Evolutionary conservation across 2,888 invertebrate species (phyloP).

Genomic region (Eupelmus urozonus): DNA sequence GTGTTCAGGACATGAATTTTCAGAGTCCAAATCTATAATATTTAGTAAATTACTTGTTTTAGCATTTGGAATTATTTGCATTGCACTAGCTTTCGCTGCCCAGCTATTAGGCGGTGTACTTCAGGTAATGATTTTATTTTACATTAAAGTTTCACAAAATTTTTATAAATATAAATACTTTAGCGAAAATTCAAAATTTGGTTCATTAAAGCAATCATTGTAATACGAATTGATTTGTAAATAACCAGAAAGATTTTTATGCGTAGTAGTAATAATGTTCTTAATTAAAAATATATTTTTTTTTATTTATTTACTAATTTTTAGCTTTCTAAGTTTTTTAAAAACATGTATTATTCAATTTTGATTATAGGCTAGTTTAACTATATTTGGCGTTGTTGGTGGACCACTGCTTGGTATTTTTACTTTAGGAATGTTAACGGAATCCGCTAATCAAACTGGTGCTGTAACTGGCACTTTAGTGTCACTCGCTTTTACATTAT

Average conservation of each 20-base stretch:
- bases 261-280: too few species aligned
- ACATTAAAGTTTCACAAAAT: too few species aligned
- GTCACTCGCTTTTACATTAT: conserved; percentile 85
- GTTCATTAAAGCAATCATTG: not conserved
- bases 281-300: too few species aligned
- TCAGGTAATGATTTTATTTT: conserved; percentile 77
- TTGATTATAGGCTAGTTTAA: conserved; percentile 82
- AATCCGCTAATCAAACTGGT: conserved; percentile 86
- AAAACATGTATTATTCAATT: too few species aligned
- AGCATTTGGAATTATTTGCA: conserved; percentile 85
- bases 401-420: conserved; percentile 93
- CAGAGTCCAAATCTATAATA: conserved; percentile 62
- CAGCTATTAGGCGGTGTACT: conserved; percentile 91
- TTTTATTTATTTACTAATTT: too few species aligned
- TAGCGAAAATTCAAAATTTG: not conserved
- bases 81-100: conserved; percentile 90
- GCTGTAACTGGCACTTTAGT: conserved; percentile 82
- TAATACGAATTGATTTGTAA: too few species aligned
- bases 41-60: conserved; percentile 83
- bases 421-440: conserved; percentile 90
- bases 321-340: too few species aligned
- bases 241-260: too few species aligned
- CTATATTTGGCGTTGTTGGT: conserved; percentile 92
- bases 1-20: conserved; percentile 64
- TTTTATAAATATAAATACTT: not conserved